Base-by-base conservation (phyloP, 2,888 invertebrate genomes). In the Leucoma salicis region DNA sequence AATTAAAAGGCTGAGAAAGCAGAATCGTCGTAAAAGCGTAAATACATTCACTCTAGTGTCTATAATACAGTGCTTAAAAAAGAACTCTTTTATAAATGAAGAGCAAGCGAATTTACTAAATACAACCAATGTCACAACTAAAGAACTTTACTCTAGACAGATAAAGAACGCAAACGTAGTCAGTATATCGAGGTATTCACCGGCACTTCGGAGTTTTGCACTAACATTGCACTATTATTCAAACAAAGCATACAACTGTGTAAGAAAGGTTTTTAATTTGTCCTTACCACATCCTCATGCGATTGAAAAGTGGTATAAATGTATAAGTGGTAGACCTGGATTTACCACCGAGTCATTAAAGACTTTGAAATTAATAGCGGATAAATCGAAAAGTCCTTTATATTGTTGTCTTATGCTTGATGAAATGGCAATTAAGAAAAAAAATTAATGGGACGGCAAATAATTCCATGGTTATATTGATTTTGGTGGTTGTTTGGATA, bases 371-470 rank as follows among this genome's bases (percentile, higher is more conserved):
- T 5, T 42, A 42, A 42, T 28, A 15, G 2, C 8, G 34, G 14
- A 21, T 1, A 1, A 37, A 33, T n/a, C 38, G 39, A n/a, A 31
- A 40, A 11, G 3, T 34, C 31, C 39, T 47, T 1, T 35, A 39
- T 24, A 6, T 32, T 18, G 13, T 10, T 37, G 28, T 21, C 25
- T 54, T 28, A 8, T 39, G 2, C 29, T 54, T 1, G 55, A 59
- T 24, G 53, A 59, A 47, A 59, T 59, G 53, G 43, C 47, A 35
- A 53, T 57, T 14, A 31, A 49, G 6, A 33, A 35, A 3, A 42
- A 43, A 12, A 39, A 53, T 14, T 47, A 57, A 32, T 54, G 27
- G 36, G 51, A 51, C 18, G 56, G 49, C 0, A 12, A 49, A 28
- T 46, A 47, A 36, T 14, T 44, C n/a, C 16, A 40, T 0, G 53